These are phyloP conservation scores for Apogon hyalosoma DNA, from an alignment of 2,797 vertebrate genomes.

Conservation along the genomic window DNA sequence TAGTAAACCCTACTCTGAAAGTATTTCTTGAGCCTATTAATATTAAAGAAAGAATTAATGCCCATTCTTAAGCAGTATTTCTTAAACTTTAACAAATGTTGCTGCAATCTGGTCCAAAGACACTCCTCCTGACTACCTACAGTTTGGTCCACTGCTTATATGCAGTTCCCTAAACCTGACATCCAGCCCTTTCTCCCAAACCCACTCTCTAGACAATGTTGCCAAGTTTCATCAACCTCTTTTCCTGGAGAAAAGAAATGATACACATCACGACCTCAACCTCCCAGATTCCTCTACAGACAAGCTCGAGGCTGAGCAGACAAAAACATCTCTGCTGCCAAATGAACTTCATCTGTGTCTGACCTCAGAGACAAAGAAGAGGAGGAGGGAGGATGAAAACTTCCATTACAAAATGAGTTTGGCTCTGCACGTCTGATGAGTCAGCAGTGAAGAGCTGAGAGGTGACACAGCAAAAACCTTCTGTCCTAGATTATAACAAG, in stretches of 20 bases:
- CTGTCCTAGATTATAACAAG: too few species aligned
- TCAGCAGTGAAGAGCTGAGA: constrained; percentile 15
- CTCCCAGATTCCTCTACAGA: background rate
- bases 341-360: background rate
- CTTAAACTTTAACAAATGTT: background rate
- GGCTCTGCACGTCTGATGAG: constrained; percentile 25
- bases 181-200: background rate
- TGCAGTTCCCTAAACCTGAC: background rate
- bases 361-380: background rate
- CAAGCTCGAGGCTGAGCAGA: background rate
- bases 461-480: constrained; percentile 3
- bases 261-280: background rate
- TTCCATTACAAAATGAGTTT: constrained; percentile 36
- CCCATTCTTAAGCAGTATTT: too few species aligned
- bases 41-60: too few species aligned
- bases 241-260: background rate
- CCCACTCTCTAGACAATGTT: background rate
- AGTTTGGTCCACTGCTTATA: background rate
- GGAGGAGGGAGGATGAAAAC: constrained; percentile 1
- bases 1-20: too few species aligned
- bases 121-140: background rate
- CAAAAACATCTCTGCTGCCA: constrained; percentile 12
- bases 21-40: too few species aligned
- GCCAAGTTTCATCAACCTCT: background rate
- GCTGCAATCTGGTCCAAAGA: background rate